Evolutionary conservation across 2,888 invertebrate genomes (phyloP).

Genomic region (Peribatodes rhomboidaria): DNA sequence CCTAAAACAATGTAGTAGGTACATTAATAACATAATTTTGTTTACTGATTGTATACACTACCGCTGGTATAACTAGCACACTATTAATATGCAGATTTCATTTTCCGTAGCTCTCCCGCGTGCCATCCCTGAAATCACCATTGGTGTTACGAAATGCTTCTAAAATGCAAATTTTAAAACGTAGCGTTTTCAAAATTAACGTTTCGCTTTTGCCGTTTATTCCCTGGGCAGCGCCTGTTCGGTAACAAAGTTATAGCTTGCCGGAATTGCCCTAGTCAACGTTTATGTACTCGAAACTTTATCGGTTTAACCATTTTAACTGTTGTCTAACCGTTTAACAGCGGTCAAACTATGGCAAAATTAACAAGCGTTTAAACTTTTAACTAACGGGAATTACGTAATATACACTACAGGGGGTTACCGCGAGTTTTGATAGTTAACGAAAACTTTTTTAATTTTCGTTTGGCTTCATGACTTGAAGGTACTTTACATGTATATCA

Average conservation of each 20-base stretch:
- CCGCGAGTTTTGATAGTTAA: no score
- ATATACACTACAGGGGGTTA: no score
- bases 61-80: no score
- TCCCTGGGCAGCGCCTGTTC: neutral
- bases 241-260: constrained; percentile 13
- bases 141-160: neutral
- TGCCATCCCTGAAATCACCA: neutral
- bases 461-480: no score
- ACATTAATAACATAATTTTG: no score
- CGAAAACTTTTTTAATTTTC: no score
- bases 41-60: neutral
- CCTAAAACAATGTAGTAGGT: no score
- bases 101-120: neutral
- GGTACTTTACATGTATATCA: no score
- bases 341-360: neutral
- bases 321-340: neutral
- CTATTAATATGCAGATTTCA: constrained; percentile 5
- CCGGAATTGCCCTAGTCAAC: constrained; percentile 2
- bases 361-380: neutral
- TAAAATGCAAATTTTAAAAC: constrained; percentile 17
- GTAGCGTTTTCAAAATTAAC: constrained; percentile 5
- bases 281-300: neutral
- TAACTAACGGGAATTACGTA: no score
- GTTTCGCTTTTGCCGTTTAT: constrained; percentile 9
- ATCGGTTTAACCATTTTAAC: neutral